Percentiles rank a stretch among this genome's conserved stretches.
Conservation (phyloP, 1,140 invertebrate species). For the Leptinotarsa lineolata region DNA sequence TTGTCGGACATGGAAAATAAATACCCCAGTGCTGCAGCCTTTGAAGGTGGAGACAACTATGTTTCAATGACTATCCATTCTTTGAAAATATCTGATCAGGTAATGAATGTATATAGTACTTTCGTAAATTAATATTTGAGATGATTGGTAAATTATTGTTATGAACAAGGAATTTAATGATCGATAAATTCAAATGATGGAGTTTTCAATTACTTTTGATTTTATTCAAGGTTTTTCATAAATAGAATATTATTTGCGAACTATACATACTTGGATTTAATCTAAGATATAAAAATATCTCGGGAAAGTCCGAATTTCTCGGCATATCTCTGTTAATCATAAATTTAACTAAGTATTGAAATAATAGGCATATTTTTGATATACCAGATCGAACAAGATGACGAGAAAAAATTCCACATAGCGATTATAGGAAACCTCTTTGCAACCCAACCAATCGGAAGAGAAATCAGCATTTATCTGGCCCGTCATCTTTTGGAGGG, state of each 20-base stretch:
- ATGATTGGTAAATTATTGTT: not conserved
- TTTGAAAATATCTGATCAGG: constrained; percentile 67
- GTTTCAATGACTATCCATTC: constrained; percentile 65
- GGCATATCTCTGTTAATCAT: too few species aligned
- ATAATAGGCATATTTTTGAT: too few species aligned
- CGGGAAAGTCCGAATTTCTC: too few species aligned
- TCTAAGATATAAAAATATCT: too few species aligned
- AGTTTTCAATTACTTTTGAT: too few species aligned
- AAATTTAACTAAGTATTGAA: too few species aligned
- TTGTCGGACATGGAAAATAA: constrained; percentile 70
- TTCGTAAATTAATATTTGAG: not conserved
- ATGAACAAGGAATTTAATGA: not conserved
- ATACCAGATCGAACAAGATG: constrained; percentile 57
- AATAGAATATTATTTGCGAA: too few species aligned
- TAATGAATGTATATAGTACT: constrained; percentile 45
- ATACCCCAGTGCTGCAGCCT: constrained; percentile 66
- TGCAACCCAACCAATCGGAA: constrained; percentile 79
- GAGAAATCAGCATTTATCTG: constrained; percentile 82
- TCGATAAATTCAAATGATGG: too few species aligned
- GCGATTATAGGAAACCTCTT: constrained; percentile 82
- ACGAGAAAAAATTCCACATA: constrained; percentile 81
- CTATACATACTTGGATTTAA: too few species aligned
- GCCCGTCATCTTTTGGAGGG: constrained; percentile 79
- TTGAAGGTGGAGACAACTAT: constrained; percentile 65
- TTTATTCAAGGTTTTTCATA: too few species aligned